phyloP scores from a whole-genome alignment of 2,797 vertebrate species.

The Aplochiton taeniatus region DNA sequence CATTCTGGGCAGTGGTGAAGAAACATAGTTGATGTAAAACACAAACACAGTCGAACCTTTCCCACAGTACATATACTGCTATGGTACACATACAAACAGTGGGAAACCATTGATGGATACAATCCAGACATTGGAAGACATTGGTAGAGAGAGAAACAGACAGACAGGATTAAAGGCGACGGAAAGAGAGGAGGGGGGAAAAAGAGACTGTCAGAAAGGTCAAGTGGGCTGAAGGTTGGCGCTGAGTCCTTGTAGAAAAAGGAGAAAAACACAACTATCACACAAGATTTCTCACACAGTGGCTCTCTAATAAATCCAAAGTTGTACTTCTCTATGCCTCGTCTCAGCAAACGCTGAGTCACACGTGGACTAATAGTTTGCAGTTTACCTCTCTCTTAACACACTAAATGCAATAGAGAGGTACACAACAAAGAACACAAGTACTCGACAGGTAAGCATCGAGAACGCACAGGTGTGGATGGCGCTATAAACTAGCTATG shows the following conservation, averaged over 20 bases:
- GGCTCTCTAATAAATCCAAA: neutral
- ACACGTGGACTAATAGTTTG: neutral
- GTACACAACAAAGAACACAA: neutral
- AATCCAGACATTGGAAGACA: no score
- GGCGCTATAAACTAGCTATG: neutral
- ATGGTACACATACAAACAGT: no score
- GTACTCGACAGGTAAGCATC: neutral
- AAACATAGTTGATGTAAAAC: constrained; percentile 18
- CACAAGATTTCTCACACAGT: neutral
- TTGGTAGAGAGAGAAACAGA: neutral
- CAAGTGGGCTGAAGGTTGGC: neutral
- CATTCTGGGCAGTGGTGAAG: no score
- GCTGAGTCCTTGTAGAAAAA: neutral
- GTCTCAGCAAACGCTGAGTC: no score
- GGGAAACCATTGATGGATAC: no score
- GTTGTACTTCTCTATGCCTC: constrained; percentile 9
- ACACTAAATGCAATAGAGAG: neutral
- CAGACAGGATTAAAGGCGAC: constrained; percentile 3
- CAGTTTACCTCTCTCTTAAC: neutral
- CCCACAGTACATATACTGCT: neutral
- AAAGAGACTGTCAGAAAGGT: neutral
- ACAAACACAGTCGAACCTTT: constrained; percentile 23
- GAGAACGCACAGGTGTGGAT: constrained; percentile 22
- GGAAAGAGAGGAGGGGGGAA: neutral
- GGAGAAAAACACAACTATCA: neutral